Evolutionary conservation across 2,797 vertebrate species (phyloP), one percentile per base, ranked within the genome.

Genomic region (Trachops cirrhosus): DNA sequence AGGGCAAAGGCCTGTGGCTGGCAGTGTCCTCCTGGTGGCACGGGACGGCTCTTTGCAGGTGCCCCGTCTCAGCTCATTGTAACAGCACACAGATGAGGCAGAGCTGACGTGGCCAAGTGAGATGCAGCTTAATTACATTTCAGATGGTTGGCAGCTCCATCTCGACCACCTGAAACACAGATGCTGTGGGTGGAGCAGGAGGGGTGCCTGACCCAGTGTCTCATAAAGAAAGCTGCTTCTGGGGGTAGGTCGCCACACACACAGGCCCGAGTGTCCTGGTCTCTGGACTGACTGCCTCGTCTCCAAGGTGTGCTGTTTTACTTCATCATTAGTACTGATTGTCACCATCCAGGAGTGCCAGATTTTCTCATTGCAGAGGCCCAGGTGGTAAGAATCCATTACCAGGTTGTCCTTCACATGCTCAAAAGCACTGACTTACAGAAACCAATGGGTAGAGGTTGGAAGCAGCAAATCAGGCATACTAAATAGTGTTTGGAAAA

Each of bases 1-100:
- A 3, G 99, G 99, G 99, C 98, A 70, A 57, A 52, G 34, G 50
- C 16, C 70, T 11, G n/a, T 1, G 18, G 0, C 32, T 9, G 0
- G 26, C 41, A 73, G 39, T 9, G 7, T 41, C 18, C 8, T 44
- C 7, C 39, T 8, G 24, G 39, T 8, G 70, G 22, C 12, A 4
- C 15, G 21, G 26, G 12, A 15, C 6, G 4, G 71, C 26, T 10
- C 6, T 18, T 18, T 6, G 15, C 9, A 11, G 32, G 29, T 0
- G 0, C 9, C 32, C 9, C 18, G 5, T 29, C 73, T 74, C 44
- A 9, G 24, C 29, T n/a, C n/a, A 1, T 19, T 8, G 16, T 34
- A 32, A 21, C 0, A 16, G 19, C 44, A 5, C 24, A 3, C 3
- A 41, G 82, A 26, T 2, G 0, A 54, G 75, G n/a, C 41, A 21